Evolutionary conservation across 2,888 invertebrate species (phyloP), one percentile per base, ranked within the genome.

Genomic region (Thera obeliscata): DNA sequence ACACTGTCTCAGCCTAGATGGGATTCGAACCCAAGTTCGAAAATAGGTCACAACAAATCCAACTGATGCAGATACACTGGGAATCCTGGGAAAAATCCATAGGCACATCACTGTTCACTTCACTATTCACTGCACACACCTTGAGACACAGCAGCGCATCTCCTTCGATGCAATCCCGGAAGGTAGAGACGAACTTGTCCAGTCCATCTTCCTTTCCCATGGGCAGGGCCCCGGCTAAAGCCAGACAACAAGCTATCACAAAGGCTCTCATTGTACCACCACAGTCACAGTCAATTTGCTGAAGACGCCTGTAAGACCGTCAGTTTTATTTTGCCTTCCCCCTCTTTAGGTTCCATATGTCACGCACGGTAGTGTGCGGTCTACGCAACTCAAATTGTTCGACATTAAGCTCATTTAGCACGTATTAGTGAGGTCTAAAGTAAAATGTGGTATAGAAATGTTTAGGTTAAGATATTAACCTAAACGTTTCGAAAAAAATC

Each of bases 61-160:
- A 41, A 59, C 38, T 46, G 50, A 11, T n/a, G 0, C 5, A 35
- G 41, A 35, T 54, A 50, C 69, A 62, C 64, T 41, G 22, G 22
- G 52, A 49, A 50, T 61, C 66, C 61, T 49, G 60, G 36, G 11
- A 41, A 64, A 76, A 74, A 74, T 77, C 77, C 70, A 72, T 56
- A 71, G 74, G 75, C 75, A 76, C 75, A 66, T 67, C 79, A 83
- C 81, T 69, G n/a, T 61, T 68, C 80, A 80, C 74, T 73, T 71
- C 78, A 81, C 83, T 76, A 38, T 38, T 75, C 90, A 91, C 89
- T 86, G 76, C 86, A 89, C 91, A 94, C 94, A 96, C 96, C 95
- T 97, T 97, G 74, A 96, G 87, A 83, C 97, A 97, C 86, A 96
- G 90, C 79, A 95, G 92, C 81, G 96, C 94, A 78, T 96, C 95